These are phyloP conservation scores for Cetoscarus ocellatus DNA, from an alignment of 2,797 vertebrate genomes.

Conservation along the genomic window DNA sequence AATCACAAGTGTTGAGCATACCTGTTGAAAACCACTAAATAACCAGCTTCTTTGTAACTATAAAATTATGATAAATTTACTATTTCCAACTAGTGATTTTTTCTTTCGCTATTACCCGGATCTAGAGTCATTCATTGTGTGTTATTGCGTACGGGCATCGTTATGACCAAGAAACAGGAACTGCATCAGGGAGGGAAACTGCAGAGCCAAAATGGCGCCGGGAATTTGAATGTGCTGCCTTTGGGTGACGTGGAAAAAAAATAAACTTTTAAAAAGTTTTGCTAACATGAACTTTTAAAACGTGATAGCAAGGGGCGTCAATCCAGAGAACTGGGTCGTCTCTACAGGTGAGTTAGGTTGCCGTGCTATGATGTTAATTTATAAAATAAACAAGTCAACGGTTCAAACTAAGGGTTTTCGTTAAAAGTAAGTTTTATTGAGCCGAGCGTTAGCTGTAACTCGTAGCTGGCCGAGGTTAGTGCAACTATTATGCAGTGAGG, in stretches of 20 bases:
- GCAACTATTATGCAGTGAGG: neutral
- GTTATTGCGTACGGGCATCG: too few relatives aligned
- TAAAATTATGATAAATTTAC: too few relatives aligned
- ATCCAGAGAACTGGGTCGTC: neutral
- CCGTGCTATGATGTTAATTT: neutral
- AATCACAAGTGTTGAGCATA: neutral
- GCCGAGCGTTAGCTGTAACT: neutral
- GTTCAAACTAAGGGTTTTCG: neutral
- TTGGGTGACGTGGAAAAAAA: neutral
- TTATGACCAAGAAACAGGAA: too few relatives aligned
- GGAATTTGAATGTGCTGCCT: slow-evolving; percentile 40
- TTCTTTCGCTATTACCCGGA: too few relatives aligned
- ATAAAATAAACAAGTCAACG: neutral
- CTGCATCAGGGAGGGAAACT: slow-evolving; percentile 42
- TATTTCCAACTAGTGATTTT: too few relatives aligned
- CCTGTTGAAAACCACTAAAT: slow-evolving; percentile 32
- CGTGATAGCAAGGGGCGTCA: neutral
- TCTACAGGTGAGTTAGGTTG: neutral
- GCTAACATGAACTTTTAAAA: too few relatives aligned
- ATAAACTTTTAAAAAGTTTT: neutral
- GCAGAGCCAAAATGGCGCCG: slow-evolving; percentile 81
- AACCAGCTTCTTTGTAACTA: neutral
- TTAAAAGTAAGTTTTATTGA: neutral
- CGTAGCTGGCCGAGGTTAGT: neutral
- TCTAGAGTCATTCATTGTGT: too few relatives aligned